Evolutionary conservation across 2,888 invertebrate species (phyloP).

Genomic region (Lomographa bimaculata): DNA sequence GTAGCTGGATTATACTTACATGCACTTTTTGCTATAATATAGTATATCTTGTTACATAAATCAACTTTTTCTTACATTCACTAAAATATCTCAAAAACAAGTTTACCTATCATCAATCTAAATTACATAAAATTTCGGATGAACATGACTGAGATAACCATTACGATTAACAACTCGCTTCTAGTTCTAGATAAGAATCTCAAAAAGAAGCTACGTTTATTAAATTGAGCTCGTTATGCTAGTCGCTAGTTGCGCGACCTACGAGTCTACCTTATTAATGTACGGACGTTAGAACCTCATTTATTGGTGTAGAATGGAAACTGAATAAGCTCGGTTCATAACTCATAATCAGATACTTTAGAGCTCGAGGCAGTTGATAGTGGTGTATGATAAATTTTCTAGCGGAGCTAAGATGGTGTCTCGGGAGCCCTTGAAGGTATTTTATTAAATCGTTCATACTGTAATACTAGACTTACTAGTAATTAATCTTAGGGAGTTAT

Average conservation of each 20-base stretch:
- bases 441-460: conserved; percentile 13
- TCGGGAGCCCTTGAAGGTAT: conserved; percentile 10
- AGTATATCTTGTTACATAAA: conserved; percentile 11
- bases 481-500: conserved; percentile 15
- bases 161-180: conserved; percentile 24
- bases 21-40: too few relatives aligned
- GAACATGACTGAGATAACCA: conserved; percentile 22
- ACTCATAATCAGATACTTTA: conserved; percentile 52
- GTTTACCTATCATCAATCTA: conserved; percentile 18
- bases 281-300: conserved; percentile 24
- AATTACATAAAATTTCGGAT: conserved; percentile 20
- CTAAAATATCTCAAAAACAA: conserved; percentile 3
- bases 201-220: conserved; percentile 11
- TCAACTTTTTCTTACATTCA: conserved; percentile 1
- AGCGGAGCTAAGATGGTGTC: conserved; percentile 10
- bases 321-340: conserved; percentile 49
- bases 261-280: conserved; percentile 21
- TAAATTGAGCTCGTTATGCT: conserved; percentile 5
- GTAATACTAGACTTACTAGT: conserved; percentile 6
- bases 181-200: conserved; percentile 27
- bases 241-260: conserved; percentile 5
- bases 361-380: conserved; percentile 33
- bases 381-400: conserved; percentile 38
- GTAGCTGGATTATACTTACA: too few relatives aligned
- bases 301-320: conserved; percentile 40